Conservation (phyloP, 2,888 invertebrate genomes). For the Plagodis dolabraria region DNA sequence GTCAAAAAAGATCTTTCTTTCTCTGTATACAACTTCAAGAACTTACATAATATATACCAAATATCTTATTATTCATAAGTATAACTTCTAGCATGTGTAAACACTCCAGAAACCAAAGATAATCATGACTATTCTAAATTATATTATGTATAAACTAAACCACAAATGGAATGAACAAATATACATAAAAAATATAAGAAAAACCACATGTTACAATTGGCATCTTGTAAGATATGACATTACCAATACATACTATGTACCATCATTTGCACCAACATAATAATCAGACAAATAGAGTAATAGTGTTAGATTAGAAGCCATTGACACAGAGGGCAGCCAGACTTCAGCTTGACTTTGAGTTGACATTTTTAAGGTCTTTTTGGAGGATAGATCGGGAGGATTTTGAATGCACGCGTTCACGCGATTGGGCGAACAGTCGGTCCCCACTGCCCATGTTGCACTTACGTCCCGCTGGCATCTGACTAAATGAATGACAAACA, state of each 20-base stretch:
- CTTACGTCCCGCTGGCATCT: too few species aligned
- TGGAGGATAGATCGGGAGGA: too few species aligned
- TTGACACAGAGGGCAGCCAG: too few species aligned
- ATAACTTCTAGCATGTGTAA: neutral
- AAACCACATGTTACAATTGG: conserved; percentile 42
- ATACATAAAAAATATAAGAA: conserved; percentile 16
- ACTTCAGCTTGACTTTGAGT: too few species aligned
- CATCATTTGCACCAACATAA: conserved; percentile 1
- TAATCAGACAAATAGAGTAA: neutral
- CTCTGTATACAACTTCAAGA: neutral
- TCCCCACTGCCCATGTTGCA: too few species aligned
- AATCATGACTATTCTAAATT: too few species aligned
- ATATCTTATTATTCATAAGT: neutral
- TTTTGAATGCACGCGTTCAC: too few species aligned
- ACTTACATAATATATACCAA: neutral
- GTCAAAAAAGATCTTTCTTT: too few species aligned
- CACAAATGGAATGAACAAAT: conserved; percentile 9
- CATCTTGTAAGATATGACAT: conserved; percentile 40
- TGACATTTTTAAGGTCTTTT: too few species aligned
- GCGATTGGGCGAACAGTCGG: too few species aligned
- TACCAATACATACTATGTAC: conserved; percentile 4
- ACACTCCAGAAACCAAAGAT: neutral
- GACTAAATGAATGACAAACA: too few species aligned
- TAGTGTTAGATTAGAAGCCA: too few species aligned
- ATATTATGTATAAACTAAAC: neutral